Evolutionary conservation across 2,888 invertebrate species (phyloP).

Genomic region (Archips crataeganus): DNA sequence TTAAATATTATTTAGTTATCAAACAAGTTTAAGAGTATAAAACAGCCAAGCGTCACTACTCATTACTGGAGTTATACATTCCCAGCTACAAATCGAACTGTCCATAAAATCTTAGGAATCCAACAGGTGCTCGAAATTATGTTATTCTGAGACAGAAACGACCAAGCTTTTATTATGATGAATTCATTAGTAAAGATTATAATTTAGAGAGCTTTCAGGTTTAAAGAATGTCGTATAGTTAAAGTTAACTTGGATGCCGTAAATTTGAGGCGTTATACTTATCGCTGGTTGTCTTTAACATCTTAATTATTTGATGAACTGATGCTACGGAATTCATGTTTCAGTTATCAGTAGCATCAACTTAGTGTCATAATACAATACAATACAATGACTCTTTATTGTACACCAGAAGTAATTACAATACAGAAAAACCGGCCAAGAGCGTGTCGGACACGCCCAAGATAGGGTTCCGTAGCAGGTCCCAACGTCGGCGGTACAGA

Average conservation of each 20-base stretch:
- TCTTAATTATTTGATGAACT: constrained; percentile 2
- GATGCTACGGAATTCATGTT: not conserved
- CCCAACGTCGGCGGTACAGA: too few species aligned
- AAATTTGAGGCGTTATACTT: constrained; percentile 1
- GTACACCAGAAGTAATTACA: too few species aligned
- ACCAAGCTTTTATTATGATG: constrained; percentile 53
- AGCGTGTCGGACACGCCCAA: too few species aligned
- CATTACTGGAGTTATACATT: not conserved
- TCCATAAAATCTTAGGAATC: constrained; percentile 34
- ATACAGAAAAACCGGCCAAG: too few species aligned
- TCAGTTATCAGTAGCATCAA: not conserved
- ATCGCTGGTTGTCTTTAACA: not conserved
- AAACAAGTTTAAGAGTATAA: not conserved
- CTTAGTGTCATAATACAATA: too few species aligned
- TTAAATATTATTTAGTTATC: too few species aligned
- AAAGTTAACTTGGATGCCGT: constrained; percentile 22
- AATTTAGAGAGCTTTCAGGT: constrained; percentile 46
- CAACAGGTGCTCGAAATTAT: constrained; percentile 45
- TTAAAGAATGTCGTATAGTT: constrained; percentile 48
- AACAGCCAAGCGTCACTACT: not conserved
- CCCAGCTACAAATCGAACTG: constrained; percentile 3
- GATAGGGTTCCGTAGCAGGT: too few species aligned
- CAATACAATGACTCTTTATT: too few species aligned
- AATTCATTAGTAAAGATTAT: constrained; percentile 58
- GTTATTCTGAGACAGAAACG: constrained; percentile 38